Conservation (phyloP, 2,888 invertebrate species). For the Ichneumoninae sp. region DNA sequence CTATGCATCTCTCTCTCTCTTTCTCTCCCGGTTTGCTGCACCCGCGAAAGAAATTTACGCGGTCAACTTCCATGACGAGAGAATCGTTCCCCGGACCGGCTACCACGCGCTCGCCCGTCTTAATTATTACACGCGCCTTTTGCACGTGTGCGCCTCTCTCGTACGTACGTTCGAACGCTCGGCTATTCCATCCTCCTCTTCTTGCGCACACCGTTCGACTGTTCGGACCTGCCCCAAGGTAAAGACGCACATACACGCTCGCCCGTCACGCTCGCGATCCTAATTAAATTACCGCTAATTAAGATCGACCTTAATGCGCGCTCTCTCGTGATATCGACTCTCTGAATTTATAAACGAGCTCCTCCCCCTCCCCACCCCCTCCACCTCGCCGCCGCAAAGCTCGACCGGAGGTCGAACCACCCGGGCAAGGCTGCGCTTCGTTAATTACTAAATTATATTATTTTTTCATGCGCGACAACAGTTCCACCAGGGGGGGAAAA, state of each 20-base stretch:
- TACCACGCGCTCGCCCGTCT: conserved; percentile 75
- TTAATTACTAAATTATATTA: conserved; percentile 27
- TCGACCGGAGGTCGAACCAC: conserved; percentile 28
- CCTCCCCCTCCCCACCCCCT: background rate
- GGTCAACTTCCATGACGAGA: conserved; percentile 81
- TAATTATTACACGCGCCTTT: conserved; percentile 79
- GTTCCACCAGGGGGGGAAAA: conserved; percentile 14
- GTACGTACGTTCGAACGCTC: conserved; percentile 44
- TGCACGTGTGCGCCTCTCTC: conserved; percentile 52
- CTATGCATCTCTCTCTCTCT: conserved; percentile 27
- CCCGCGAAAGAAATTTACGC: conserved; percentile 67
- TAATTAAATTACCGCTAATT: conserved; percentile 84
- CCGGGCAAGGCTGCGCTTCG: conserved; percentile 16
- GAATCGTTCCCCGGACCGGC: conserved; percentile 69
- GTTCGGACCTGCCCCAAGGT: conserved; percentile 79
- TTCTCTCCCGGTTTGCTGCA: conserved; percentile 21
- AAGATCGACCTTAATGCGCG: conserved; percentile 83
- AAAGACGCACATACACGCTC: conserved; percentile 67
- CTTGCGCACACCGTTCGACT: conserved; percentile 67
- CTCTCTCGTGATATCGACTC: conserved; percentile 75
- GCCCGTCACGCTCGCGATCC: conserved; percentile 83
- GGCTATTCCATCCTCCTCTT: conserved; percentile 27
- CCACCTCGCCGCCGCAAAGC: too few relatives aligned
- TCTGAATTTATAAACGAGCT: conserved; percentile 51
- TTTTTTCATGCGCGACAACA: conserved; percentile 2